Evolutionary conservation across 2,797 vertebrate species (phyloP).

Genomic region (Oreortyx pictus): DNA sequence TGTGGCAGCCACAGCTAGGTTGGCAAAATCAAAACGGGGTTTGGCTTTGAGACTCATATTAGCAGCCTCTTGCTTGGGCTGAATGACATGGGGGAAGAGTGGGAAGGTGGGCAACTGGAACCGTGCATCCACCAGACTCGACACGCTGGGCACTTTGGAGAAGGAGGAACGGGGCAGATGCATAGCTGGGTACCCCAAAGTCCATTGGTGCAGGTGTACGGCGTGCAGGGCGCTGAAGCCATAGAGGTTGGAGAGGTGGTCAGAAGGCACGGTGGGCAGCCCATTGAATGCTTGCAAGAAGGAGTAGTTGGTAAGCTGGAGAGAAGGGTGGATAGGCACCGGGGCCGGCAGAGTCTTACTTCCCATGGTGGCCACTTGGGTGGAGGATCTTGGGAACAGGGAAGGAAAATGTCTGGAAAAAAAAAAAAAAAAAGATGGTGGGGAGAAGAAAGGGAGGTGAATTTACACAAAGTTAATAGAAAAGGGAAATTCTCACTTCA

Average conservation of each 20-base stretch:
- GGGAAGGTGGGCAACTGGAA: slow-evolving; percentile 90
- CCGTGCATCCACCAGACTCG: slow-evolving; percentile 84
- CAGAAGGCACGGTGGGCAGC: slow-evolving; percentile 88
- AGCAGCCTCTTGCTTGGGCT: slow-evolving; percentile 85
- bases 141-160: slow-evolving; percentile 88
- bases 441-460: background rate
- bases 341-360: slow-evolving; percentile 96
- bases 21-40: slow-evolving; percentile 97
- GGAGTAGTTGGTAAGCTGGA: slow-evolving; percentile 95
- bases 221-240: slow-evolving; percentile 96
- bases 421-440: slow-evolving; percentile 19
- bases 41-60: slow-evolving; percentile 86
- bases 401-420: slow-evolving; percentile 64
- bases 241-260: slow-evolving; percentile 92
- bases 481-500: background rate
- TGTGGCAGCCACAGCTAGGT: slow-evolving; percentile 93
- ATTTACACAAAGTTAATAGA: background rate
- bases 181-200: slow-evolving; percentile 92
- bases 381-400: slow-evolving; percentile 30
- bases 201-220: slow-evolving; percentile 97
- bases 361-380: slow-evolving; percentile 83
- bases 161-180: slow-evolving; percentile 91
- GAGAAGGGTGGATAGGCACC: slow-evolving; percentile 93
- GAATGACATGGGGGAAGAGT: slow-evolving; percentile 91
- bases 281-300: slow-evolving; percentile 93